Conservation (phyloP, 2,797 vertebrate genomes). For the Sebastes dallii region DNA sequence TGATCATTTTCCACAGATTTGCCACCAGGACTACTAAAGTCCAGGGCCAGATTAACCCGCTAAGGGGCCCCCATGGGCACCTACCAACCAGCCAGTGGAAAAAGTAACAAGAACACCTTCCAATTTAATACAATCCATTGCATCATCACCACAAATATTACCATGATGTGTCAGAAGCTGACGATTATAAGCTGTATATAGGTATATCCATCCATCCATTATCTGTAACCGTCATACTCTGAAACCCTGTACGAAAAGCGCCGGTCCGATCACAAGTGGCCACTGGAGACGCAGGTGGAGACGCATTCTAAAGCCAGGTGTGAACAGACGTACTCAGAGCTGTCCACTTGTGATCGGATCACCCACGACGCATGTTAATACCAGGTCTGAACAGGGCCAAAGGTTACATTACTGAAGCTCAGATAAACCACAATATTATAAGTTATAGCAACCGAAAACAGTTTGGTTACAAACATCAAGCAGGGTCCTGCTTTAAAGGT, state of each 20-base stretch:
- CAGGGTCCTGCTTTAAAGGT: neutral
- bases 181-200: neutral
- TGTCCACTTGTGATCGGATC: too few species aligned
- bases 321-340: too few species aligned
- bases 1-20: neutral
- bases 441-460: neutral
- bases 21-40: neutral
- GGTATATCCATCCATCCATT: too few species aligned
- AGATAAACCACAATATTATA: neutral
- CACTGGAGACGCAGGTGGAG: too few species aligned
- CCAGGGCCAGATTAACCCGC: neutral
- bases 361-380: too few species aligned
- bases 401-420: neutral
- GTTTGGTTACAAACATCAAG: neutral
- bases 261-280: too few species aligned
- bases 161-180: neutral
- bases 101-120: neutral
- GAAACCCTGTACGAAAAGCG: too few species aligned
- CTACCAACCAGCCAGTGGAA: neutral
- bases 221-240: too few species aligned
- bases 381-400: neutral
- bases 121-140: neutral
- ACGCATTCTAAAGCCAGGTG: too few species aligned
- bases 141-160: neutral
- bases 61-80: too few species aligned